Base-by-base conservation (phyloP, 2,113 vertebrate species). In the Centropus bengalensis region DNA sequence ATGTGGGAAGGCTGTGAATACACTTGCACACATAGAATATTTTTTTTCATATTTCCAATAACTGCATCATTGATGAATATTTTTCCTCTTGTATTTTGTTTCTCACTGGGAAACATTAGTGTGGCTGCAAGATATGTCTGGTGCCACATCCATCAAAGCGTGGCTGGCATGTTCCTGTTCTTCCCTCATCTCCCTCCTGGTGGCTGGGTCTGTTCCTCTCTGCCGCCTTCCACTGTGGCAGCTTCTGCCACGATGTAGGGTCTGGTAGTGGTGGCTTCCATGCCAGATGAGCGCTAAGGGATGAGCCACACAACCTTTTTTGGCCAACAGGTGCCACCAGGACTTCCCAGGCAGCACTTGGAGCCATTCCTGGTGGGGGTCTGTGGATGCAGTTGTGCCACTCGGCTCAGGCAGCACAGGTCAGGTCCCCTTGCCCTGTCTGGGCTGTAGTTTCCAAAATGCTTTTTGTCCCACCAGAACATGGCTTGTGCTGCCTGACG, bases 341-440 rank as follows among this genome's bases (percentile, higher is more conserved):
- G 2, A 3, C 45, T 33, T 10, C 42, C 10, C 17, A 32, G 36
- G 77, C 32, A 45, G 77, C 15, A 1, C 40, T 5, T 14, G 32
- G 24, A 58, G 78, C 76, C 5, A 2, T 18, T 38, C n/a, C 27
- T 18, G 44, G 58, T 20, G 1, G 2, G 26, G 32, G 40, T 51
- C 27, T 16, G 27, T 17, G 40, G 51, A 45, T 2, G 4, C 40
- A 6, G n/a, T 24, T 1, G 3, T 67, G 64, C n/a, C 1, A 2
- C 42, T 58, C 64, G 15, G 21, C 42, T 38, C 27, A 3, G 51
- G 24, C 52, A 30, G 42, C 2, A 27, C 32, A n/a, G 9, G 32
- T 38, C 14, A 7, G 22, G 38, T 54, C 17, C 38, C 13, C 63
- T 9, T 26, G 45, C 47, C 10, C 54, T 6, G 2, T 6, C 2